Base-by-base conservation (phyloP, 1,140 invertebrate genomes). In the Drosophila pandora region DNA sequence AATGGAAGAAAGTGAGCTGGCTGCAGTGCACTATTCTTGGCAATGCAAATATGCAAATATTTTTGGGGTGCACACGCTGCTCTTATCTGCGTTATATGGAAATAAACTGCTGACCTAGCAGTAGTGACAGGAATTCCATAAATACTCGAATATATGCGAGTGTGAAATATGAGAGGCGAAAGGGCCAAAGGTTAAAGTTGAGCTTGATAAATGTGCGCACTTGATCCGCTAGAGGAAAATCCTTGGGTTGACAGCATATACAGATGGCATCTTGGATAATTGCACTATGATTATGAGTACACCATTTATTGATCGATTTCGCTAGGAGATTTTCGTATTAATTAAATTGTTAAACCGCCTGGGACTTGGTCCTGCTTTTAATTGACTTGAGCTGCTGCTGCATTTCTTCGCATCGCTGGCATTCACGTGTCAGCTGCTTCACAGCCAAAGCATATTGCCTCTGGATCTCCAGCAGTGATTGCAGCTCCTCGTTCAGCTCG, bases 401-500 rank as follows among this genome's bases (percentile, higher is more conserved):
- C 23, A 95, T 85, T 48, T 92, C 91, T 88, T 95, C 95, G 90
- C 95, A 95, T 72, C 94, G 95, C 70, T 95, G 93, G 88, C 95
- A 95, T 87, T 96, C 95, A 39, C 94, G 93, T 6, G 94, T 95
- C 1, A 98, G 94, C 76, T 97, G 96, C 90, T 96, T 95, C 17
- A 98, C 94, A n/a, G 96, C 95, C 13, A 95, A 94, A 22, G 96
- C 96, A 91, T 98, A 98, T 70, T 96, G 94, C 49, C 97, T 92
- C 88, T 98, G 96, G 57, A 96, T 94, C 61, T 98, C 97, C 63
- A 97, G 92, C 6, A 97, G 91, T 25, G 94, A 94, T 9, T 95
- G 93, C 47, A 97, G 93, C 73, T 96, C 93, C 49, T 94, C 93
- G 85, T 95, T 96, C 2, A 97, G 92, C 56, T 93, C 92, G 87